Conservation (phyloP, 1,140 invertebrate species). For the Drosophila ogumai region DNA sequence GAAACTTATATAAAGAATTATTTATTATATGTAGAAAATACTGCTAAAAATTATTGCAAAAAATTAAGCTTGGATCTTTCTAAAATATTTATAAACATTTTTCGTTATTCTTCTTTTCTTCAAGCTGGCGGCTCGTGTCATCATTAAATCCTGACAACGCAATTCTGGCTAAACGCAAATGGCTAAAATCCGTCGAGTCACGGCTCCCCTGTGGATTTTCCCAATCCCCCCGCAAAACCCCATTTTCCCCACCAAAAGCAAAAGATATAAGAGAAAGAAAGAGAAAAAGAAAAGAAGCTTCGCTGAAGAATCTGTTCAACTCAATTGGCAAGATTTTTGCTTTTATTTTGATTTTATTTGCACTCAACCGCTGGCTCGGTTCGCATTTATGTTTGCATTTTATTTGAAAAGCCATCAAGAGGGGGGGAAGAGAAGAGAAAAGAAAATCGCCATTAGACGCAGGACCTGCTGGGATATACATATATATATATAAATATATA, state of each 20-base stretch:
- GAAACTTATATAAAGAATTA: too few relatives aligned
- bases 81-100: constrained; percentile 17
- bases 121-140: constrained; percentile 48
- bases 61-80: constrained; percentile 1
- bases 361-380: constrained; percentile 58
- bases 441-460: constrained; percentile 58
- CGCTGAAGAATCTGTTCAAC: constrained; percentile 48
- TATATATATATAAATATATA: constrained; percentile 8
- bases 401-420: constrained; percentile 71
- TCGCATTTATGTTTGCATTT: constrained; percentile 72
- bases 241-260: background rate
- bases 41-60: too few relatives aligned
- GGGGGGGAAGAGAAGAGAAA: constrained; percentile 22
- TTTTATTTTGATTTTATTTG: constrained; percentile 78
- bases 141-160: constrained; percentile 76
- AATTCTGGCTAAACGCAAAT: constrained; percentile 69
- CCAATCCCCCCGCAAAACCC: background rate
- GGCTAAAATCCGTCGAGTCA: constrained; percentile 47
- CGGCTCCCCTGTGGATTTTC: constrained; percentile 36
- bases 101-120: background rate
- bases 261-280: background rate
- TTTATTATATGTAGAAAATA: background rate
- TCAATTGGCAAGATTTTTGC: constrained; percentile 73
- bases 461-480: constrained; percentile 25
- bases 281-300: background rate